A percentile compares a stretch with the other conserved stretches of the same genome.
Evolutionary conservation across 2,113 vertebrate species (phyloP).

Genomic region (Aplodontia rufa): DNA sequence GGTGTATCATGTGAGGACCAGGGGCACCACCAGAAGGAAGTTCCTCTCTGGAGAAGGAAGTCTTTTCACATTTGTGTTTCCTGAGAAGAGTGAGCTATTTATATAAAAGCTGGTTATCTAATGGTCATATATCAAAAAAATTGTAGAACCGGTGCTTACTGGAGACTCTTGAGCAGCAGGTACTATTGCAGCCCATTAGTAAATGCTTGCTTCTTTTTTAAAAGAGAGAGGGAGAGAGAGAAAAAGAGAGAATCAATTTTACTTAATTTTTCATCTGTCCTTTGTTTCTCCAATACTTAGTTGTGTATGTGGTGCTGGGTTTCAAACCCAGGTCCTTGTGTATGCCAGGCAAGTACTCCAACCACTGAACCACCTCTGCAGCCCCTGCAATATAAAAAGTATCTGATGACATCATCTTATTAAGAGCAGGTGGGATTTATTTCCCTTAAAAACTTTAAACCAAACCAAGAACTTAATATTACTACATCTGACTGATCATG

Average conservation of each 20-base stretch:
- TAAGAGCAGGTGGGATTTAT: not conserved
- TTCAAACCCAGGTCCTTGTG: too few relatives aligned
- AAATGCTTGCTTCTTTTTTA: too few relatives aligned
- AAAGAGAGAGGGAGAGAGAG: too few relatives aligned
- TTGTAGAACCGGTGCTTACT: not conserved
- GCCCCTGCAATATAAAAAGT: not conserved
- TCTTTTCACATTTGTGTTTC: not conserved
- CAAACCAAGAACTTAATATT: not conserved
- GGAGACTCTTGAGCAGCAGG: not conserved
- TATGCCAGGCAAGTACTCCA: too few relatives aligned
- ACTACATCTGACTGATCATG: not conserved
- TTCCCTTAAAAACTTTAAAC: not conserved
- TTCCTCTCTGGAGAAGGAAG: not conserved
- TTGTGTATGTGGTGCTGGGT: too few relatives aligned
- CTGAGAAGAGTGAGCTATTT: not conserved
- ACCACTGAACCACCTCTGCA: too few relatives aligned
- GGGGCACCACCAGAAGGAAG: not conserved
- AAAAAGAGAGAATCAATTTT: too few relatives aligned
- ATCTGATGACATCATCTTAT: not conserved
- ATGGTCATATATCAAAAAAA: not conserved
- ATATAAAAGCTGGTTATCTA: not conserved
- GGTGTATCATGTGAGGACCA: fast-evolving
- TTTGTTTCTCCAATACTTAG: too few relatives aligned
- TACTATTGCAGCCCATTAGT: not conserved
- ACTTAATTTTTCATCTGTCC: too few relatives aligned